Evolutionary conservation across 2,888 invertebrate species (phyloP).

Genomic region (Andrena chrysosceles): DNA sequence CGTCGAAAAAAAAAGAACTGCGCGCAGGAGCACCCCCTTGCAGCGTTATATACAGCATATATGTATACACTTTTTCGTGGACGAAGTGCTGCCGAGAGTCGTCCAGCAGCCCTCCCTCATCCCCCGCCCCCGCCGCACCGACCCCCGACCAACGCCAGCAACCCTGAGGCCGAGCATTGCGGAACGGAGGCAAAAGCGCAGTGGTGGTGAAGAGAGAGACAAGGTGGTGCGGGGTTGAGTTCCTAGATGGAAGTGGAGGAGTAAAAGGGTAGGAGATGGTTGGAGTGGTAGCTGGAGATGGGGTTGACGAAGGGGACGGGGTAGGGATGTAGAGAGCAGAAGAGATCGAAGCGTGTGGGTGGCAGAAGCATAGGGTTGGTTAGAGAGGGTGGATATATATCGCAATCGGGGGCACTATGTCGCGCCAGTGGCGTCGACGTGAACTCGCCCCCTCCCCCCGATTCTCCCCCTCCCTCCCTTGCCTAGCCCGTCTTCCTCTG

Average conservation of each 20-base stretch:
- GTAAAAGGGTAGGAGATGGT: conserved; percentile 55
- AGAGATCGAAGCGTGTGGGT: conserved; percentile 71
- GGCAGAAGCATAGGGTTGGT: conserved; percentile 78
- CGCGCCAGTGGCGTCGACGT: conserved; percentile 77
- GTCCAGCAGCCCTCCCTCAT: conserved; percentile 45
- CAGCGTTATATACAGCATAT: conserved; percentile 33
- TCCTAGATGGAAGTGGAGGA: conserved; percentile 58
- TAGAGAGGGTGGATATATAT: conserved; percentile 78
- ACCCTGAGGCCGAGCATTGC: conserved; percentile 69
- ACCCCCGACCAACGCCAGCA: conserved; percentile 44
- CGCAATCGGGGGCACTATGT: conserved; percentile 83
- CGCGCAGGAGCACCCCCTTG: conserved; percentile 37
- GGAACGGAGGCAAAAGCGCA: conserved; percentile 71
- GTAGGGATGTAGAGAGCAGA: conserved; percentile 51
- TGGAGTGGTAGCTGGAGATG: conserved; percentile 60
- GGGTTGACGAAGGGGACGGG: conserved; percentile 53
- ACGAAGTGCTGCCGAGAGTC: conserved; percentile 68
- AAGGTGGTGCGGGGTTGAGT: conserved; percentile 57
- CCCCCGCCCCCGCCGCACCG: background rate
- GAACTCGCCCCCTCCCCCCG: conserved; percentile 52
- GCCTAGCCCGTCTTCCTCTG: conserved; percentile 34
- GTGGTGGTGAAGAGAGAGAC: conserved; percentile 63
- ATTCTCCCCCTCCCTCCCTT: background rate
- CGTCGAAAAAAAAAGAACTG: conserved; percentile 45
- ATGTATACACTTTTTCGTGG: conserved; percentile 57